phyloP scores from a whole-genome alignment of 1,140 invertebrate genomes.

The Parapsyche elsis region DNA sequence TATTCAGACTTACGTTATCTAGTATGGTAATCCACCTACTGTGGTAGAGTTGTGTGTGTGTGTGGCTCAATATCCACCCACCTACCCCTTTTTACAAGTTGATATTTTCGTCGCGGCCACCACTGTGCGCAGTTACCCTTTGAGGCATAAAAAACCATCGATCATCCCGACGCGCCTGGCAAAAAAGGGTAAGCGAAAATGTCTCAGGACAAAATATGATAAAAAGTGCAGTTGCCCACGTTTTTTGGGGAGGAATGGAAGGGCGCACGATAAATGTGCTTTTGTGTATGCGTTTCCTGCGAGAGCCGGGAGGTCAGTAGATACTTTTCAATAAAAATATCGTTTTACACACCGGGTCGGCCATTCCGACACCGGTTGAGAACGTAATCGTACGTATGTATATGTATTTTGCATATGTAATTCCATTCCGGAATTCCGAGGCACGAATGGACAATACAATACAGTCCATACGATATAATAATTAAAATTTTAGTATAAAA shows the following conservation, averaged over 20 bases:
- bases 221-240: slow-evolving; percentile 55
- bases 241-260: slow-evolving; percentile 18
- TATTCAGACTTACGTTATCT: slow-evolving; percentile 21
- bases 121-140: slow-evolving; percentile 43
- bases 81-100: slow-evolving; percentile 17
- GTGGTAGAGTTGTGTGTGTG: background rate
- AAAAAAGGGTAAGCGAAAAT: slow-evolving; percentile 54
- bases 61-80: background rate
- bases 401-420: slow-evolving; percentile 15
- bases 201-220: slow-evolving; percentile 56
- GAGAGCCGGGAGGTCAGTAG: slow-evolving; percentile 48
- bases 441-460: too few species aligned
- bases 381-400: background rate
- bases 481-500: too few species aligned
- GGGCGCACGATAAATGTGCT: slow-evolving; percentile 39
- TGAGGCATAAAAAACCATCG: slow-evolving; percentile 54
- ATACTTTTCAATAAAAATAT: slow-evolving; percentile 34
- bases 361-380: background rate
- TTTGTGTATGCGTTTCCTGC: slow-evolving; percentile 47
- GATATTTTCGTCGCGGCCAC: slow-evolving; percentile 29
- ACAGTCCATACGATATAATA: too few species aligned
- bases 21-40: slow-evolving; percentile 28
- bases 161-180: slow-evolving; percentile 53
- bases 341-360: slow-evolving; percentile 26
- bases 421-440: background rate